Evolutionary conservation across 2,888 invertebrate genomes (phyloP).

Genomic region (Polydesmus complanatus): DNA sequence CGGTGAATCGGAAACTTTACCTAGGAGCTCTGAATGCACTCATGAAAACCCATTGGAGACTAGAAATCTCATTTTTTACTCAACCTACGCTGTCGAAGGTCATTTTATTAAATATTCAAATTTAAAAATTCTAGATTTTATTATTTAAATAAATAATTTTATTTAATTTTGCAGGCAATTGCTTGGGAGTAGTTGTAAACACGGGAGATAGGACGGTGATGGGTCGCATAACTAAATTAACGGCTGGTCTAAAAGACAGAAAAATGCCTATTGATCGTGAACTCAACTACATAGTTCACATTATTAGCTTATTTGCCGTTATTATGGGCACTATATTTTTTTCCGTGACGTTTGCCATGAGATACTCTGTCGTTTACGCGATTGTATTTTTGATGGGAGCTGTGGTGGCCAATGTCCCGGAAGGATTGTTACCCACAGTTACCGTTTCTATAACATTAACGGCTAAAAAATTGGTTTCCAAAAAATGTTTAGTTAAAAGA

Average conservation of each 20-base stretch:
- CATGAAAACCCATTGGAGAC: conserved; percentile 27
- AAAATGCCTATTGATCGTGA: conserved; percentile 40
- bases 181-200: conserved; percentile 24
- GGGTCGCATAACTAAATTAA: conserved; percentile 27
- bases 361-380: conserved; percentile 22
- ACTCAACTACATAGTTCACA: conserved; percentile 40
- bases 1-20: conserved; percentile 52
- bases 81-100: conserved; percentile 26
- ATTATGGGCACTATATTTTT: conserved; percentile 21
- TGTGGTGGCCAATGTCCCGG: conserved; percentile 25
- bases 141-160: conserved; percentile 3
- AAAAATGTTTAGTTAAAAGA: conserved; percentile 22
- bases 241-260: conserved; percentile 28
- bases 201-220: conserved; percentile 29
- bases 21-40: conserved; percentile 29
- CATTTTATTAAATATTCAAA: conserved; percentile 40
- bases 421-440: conserved; percentile 21
- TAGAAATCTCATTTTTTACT: conserved; percentile 24
- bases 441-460: conserved; percentile 38
- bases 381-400: conserved; percentile 23
- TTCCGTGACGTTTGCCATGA: conserved; percentile 21
- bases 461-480: conserved; percentile 30
- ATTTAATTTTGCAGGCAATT: conserved; percentile 19
- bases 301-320: conserved; percentile 29
- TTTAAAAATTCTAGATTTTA: conserved; percentile 34